A percentile compares a stretch with the other conserved stretches of the same genome.
These are phyloP conservation scores for Tiaroga cobitis DNA, from an alignment of 2,797 vertebrate genomes.

Conservation along the genomic window DNA sequence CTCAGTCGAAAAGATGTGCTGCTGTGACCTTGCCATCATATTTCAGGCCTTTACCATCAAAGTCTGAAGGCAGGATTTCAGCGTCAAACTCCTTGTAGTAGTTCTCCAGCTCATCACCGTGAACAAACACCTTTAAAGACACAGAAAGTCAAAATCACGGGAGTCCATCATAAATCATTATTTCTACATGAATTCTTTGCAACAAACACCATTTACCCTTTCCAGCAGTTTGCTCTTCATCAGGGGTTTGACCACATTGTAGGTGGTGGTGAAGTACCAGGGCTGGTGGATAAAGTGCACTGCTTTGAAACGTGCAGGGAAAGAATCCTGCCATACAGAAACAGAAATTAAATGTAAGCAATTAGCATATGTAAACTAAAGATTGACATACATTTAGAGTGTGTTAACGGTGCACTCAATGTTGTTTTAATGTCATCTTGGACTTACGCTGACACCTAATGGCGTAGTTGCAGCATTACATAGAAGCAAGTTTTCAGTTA, in stretches of 20 bases:
- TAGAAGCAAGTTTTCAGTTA: not conserved
- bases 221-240: slow-evolving; percentile 96
- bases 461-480: not conserved
- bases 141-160: slow-evolving; percentile 13
- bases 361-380: not conserved
- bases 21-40: slow-evolving; percentile 89
- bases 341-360: not conserved
- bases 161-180: not conserved
- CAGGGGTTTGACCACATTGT: slow-evolving; percentile 95
- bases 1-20: slow-evolving; percentile 86
- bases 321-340: slow-evolving; percentile 86
- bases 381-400: not conserved
- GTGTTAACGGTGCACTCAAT: not conserved
- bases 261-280: slow-evolving; percentile 99
- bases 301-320: slow-evolving; percentile 96
- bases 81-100: slow-evolving; percentile 94
- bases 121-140: slow-evolving; percentile 87
- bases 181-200: not conserved
- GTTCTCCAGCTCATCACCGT: slow-evolving; percentile 90
- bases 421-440: not conserved
- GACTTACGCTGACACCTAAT: not conserved
- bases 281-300: slow-evolving; percentile 98
- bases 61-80: slow-evolving; percentile 91
- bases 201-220: slow-evolving; percentile 80
- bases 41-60: slow-evolving; percentile 88